Evolutionary conservation across 2,113 vertebrate genomes (phyloP).

Genomic region (Aegithalos caudatus): DNA sequence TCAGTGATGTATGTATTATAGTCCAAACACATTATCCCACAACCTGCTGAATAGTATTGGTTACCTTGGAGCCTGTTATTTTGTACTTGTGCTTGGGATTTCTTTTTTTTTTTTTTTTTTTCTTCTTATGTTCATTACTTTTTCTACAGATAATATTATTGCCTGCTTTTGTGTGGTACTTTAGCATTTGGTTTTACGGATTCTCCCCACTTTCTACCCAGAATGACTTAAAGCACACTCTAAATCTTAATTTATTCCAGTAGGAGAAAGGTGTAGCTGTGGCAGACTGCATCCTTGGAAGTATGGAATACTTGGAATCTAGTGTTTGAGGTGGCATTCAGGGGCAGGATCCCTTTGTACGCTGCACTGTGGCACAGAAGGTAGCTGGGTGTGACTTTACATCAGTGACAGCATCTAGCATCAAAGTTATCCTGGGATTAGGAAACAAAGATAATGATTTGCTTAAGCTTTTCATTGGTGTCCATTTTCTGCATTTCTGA

Average conservation of each 20-base stretch:
- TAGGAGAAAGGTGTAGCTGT: not conserved
- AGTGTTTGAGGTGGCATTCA: rapidly evolving
- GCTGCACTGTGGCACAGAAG: not conserved
- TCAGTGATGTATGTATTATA: not conserved
- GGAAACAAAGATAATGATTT: not conserved
- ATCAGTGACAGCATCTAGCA: rapidly evolving
- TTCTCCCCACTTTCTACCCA: not conserved
- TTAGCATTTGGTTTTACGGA: not conserved
- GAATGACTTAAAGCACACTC: not conserved
- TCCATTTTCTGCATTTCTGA: not conserved
- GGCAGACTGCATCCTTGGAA: not conserved
- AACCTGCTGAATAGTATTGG: not conserved
- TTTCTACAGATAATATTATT: not conserved
- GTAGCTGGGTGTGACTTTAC: not conserved
- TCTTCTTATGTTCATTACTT: not conserved
- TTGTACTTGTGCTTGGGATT: not conserved
- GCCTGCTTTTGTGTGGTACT: not conserved
- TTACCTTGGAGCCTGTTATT: not conserved
- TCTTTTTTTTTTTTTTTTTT: not conserved
- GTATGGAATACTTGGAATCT: too few relatives aligned
- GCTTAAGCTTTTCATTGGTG: not conserved
- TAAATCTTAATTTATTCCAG: not conserved
- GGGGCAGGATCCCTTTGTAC: not conserved
- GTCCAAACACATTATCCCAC: not conserved
- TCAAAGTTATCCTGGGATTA: not conserved